Evolutionary conservation across 1,140 invertebrate genomes (phyloP).

Genomic region (Drosophila micromelanica): DNA sequence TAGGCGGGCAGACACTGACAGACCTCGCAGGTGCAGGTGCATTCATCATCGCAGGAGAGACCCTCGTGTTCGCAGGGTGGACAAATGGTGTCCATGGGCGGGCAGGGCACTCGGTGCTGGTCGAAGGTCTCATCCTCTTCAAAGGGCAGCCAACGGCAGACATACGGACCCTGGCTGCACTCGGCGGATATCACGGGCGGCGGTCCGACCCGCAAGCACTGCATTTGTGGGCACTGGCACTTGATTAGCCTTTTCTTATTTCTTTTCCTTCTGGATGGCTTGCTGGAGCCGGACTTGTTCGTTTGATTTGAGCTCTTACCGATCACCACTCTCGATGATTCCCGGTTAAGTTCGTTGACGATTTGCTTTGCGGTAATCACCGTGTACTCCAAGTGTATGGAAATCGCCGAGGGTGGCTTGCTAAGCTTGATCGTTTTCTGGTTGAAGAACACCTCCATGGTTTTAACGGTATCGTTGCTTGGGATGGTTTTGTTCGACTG

Average conservation of each 20-base stretch:
- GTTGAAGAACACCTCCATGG: slow-evolving; percentile 43
- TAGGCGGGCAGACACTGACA: slow-evolving; percentile 45
- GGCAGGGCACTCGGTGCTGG: slow-evolving; percentile 43
- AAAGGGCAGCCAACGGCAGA: slow-evolving; percentile 65
- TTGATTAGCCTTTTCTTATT: background rate
- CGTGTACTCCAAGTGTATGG: slow-evolving; percentile 7
- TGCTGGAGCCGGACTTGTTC: background rate
- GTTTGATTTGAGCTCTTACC: background rate
- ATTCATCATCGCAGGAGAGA: slow-evolving; percentile 52
- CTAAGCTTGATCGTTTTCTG: slow-evolving; percentile 4
- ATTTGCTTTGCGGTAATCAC: background rate
- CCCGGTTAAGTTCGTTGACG: background rate
- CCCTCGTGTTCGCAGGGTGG: slow-evolving; percentile 27
- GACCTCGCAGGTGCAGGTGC: slow-evolving; percentile 60
- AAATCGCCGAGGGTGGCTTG: background rate
- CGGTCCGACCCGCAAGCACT: slow-evolving; percentile 1
- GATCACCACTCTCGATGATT: too few species aligned
- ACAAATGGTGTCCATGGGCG: slow-evolving; percentile 48
- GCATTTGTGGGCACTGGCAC: slow-evolving; percentile 52
- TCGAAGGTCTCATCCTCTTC: slow-evolving; percentile 42
- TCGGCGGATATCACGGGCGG: slow-evolving; percentile 59
- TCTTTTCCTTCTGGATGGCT: background rate
- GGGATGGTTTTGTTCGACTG: background rate
- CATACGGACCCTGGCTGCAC: slow-evolving; percentile 70
- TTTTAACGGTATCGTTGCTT: background rate